phyloP scores from a whole-genome alignment of 37 sponge, comb jelly and placozoan genomes.

The Amphimedon queenslandica region DNA sequence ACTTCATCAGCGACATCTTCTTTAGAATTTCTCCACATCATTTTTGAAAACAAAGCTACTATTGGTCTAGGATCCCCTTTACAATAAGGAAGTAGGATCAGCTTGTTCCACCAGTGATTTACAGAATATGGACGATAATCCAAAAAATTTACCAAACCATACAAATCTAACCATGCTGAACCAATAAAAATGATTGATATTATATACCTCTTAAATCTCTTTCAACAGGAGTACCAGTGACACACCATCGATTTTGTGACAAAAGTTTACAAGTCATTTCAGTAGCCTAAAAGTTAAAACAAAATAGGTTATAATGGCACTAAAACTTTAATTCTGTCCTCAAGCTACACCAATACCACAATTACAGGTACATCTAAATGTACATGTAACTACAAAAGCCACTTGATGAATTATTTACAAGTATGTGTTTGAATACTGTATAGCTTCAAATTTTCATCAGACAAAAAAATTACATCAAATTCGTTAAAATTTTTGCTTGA shows the following conservation, averaged over 20 bases:
- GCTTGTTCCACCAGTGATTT: conserved; percentile 32
- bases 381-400: too few relatives aligned
- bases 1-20: conserved; percentile 75
- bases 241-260: conserved; percentile 77
- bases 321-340: too few relatives aligned
- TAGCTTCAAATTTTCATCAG: too few relatives aligned
- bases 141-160: conserved; percentile 78
- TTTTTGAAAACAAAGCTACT: conserved; percentile 33
- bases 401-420: too few relatives aligned
- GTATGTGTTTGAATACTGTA: too few relatives aligned
- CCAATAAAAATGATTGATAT: not conserved
- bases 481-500: too few relatives aligned
- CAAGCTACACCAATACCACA: too few relatives aligned
- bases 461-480: too few relatives aligned
- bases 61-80: conserved; percentile 31
- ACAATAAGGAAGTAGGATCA: conserved; percentile 50
- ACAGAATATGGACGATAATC: conserved; percentile 48
- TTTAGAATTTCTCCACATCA: conserved; percentile 79
- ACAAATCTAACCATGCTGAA: conserved; percentile 46
- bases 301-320: too few relatives aligned
- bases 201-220: conserved; percentile 58
- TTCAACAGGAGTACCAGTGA: conserved; percentile 86
- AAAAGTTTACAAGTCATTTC: conserved; percentile 63
- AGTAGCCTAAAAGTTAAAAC: conserved; percentile 46
- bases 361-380: too few relatives aligned